phyloP scores from a whole-genome alignment of 1,140 invertebrate species.

The Dendrolimus kikuchii region DNA sequence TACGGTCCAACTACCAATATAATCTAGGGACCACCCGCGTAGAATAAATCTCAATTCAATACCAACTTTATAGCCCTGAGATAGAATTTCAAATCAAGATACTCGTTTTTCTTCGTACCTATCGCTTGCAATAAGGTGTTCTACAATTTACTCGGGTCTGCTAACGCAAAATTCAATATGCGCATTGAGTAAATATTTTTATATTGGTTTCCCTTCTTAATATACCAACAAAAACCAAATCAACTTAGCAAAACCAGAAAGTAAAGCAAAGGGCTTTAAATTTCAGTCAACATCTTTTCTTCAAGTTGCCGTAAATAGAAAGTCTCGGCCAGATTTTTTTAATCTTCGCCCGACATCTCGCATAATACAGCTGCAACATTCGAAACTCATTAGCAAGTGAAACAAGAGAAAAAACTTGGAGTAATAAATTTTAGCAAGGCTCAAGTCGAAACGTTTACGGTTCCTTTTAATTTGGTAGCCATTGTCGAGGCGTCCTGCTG shows the following conservation, averaged over 20 bases:
- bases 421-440: slow-evolving; percentile 69
- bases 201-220: slow-evolving; percentile 13
- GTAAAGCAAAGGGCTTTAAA: slow-evolving; percentile 21
- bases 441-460: slow-evolving; percentile 65
- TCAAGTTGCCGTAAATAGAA: slow-evolving; percentile 18
- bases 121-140: slow-evolving; percentile 34
- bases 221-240: slow-evolving; percentile 13
- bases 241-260: slow-evolving; percentile 17
- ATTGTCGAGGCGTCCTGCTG: slow-evolving; percentile 64
- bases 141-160: slow-evolving; percentile 33
- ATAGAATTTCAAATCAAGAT: slow-evolving; percentile 38
- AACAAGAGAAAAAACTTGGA: slow-evolving; percentile 59
- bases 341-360: slow-evolving; percentile 43
- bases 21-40: slow-evolving; percentile 64
- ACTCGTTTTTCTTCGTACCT: slow-evolving; percentile 18
- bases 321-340: slow-evolving; percentile 36
- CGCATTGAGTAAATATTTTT: slow-evolving; percentile 25
- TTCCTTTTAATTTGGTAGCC: slow-evolving; percentile 68
- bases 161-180: slow-evolving; percentile 28
- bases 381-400: slow-evolving; percentile 65
- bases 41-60: slow-evolving; percentile 39
- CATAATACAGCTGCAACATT: slow-evolving; percentile 58
- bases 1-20: slow-evolving; percentile 46
- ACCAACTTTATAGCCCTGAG: slow-evolving; percentile 51
- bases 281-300: slow-evolving; percentile 21